Evolutionary conservation across 37 sponge, comb jelly and placozoan genomes (phyloP).

Genomic region (Cliona cf. orientalis): DNA sequence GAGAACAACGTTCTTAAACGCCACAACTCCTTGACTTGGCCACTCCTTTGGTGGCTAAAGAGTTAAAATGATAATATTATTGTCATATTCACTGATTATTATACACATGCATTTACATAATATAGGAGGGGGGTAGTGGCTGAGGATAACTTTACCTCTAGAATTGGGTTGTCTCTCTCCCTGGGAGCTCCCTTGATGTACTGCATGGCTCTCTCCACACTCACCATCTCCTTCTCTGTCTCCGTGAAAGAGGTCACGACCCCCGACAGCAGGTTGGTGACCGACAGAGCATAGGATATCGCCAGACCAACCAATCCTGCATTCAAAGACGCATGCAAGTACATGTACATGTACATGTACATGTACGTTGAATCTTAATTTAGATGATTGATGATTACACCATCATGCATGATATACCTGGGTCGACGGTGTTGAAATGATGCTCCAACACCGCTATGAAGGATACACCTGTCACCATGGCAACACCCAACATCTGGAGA

Average conservation of each 20-base stretch:
- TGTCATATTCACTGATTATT: background rate
- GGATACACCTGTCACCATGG: conserved; percentile 86
- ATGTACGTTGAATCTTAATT: background rate
- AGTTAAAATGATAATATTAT: background rate
- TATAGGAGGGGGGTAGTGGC: background rate
- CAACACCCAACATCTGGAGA: conserved; percentile 90
- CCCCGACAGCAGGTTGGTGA: conserved; percentile 84
- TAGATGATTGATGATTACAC: too few species aligned
- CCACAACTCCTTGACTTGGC: conserved; percentile 74
- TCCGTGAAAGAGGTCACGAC: conserved; percentile 91
- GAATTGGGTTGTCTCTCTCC: conserved; percentile 46
- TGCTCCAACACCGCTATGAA: conserved; percentile 93
- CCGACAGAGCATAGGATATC: conserved; percentile 93
- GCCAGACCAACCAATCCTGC: conserved; percentile 94
- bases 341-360: too few species aligned
- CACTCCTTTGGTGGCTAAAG: conserved; percentile 55
- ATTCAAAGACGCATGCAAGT: background rate
- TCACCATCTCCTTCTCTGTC: conserved; percentile 98
- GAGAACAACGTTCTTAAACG: conserved; percentile 66
- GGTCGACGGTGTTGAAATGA: conserved; percentile 83
- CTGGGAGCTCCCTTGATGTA: conserved; percentile 83
- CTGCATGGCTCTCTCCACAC: conserved; percentile 92
- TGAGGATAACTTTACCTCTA: conserved; percentile 33
- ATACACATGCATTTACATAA: background rate
- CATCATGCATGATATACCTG: too few species aligned